Evolutionary conservation across 1,140 invertebrate genomes (phyloP), one percentile per base, ranked within the genome.

Genomic region (Penaeus vannamei): DNA sequence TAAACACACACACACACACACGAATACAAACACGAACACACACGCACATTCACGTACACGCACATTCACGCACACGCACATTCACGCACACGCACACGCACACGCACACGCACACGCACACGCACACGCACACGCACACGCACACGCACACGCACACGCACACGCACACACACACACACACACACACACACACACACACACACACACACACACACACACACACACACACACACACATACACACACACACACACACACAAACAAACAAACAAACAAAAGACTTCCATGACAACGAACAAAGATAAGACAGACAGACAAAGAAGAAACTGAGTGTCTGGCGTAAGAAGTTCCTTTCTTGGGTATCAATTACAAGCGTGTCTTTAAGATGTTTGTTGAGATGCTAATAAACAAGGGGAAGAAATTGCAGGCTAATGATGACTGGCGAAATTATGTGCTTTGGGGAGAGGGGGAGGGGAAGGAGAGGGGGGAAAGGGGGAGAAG

Each of bases 131-230:
- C 66, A 69, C 66, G 19, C 66, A 69, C 66, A 69, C 66, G 19
- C 66, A 69, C 66, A 69, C 66, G 19, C 66, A 69, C 66, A 69
- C 66, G 14, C 64, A 69, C 64, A 69, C 64, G 14, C 64, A 69
- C 64, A 69, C 64, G 14, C 64, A 69, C 64, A 69, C 64, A 69
- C 64, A 69, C 64, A 69, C 64, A 69, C 64, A 69, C 64, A 69
- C 64, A 69, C 64, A 69, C 64, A 69, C 64, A 69, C 64, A 69
- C 64, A 69, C 64, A 69, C 64, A 69, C 64, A 69, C 29, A 69
- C 64, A 69, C 64, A 69, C 64, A 69, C 64, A 69, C 64, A 69
- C 64, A 69, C 64, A 69, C 64, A 69, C 29, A 29, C 64, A 69
- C 29, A 69, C 64, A 69, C 29, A 69, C 64, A 69, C 64, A 69